Percentiles rank a stretch among this genome's conserved stretches.
Evolutionary conservation across 2,888 invertebrate species (phyloP).

Genomic region (Julus scandinavius): DNA sequence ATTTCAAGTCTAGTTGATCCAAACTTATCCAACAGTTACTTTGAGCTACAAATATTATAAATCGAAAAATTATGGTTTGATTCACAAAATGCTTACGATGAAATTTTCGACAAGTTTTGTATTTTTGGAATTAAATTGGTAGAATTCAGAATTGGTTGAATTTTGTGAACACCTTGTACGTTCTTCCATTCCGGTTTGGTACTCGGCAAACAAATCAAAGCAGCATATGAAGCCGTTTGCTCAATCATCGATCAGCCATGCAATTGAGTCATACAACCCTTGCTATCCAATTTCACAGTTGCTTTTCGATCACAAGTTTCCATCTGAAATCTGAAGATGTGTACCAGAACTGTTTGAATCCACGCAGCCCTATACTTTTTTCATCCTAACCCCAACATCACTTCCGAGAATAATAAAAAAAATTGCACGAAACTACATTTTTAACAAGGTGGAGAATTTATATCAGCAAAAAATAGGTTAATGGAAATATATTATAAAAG

Average conservation of each 20-base stretch:
- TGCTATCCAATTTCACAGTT: constrained; percentile 30
- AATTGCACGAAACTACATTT: background rate
- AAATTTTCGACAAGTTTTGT: too few relatives aligned
- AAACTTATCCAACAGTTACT: too few relatives aligned
- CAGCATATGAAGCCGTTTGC: background rate
- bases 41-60: too few relatives aligned
- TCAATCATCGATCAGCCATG: constrained; percentile 9
- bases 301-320: constrained; percentile 36
- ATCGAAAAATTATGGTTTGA: too few relatives aligned
- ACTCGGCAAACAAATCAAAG: constrained; percentile 9
- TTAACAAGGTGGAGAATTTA: background rate
- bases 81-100: too few relatives aligned
- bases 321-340: constrained; percentile 15
- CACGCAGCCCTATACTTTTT: background rate
- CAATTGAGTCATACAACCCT: background rate
- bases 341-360: background rate
- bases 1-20: too few relatives aligned
- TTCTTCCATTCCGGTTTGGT: background rate
- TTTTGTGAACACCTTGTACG: background rate
- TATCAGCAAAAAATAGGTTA: background rate
- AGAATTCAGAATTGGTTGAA: too few relatives aligned
- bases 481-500: background rate
- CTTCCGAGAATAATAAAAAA: background rate
- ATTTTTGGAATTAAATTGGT: too few relatives aligned
- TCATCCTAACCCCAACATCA: background rate